These are phyloP conservation scores for Psephotus haematonotus DNA, from an alignment of 2,113 vertebrate species.

Conservation along the genomic window DNA sequence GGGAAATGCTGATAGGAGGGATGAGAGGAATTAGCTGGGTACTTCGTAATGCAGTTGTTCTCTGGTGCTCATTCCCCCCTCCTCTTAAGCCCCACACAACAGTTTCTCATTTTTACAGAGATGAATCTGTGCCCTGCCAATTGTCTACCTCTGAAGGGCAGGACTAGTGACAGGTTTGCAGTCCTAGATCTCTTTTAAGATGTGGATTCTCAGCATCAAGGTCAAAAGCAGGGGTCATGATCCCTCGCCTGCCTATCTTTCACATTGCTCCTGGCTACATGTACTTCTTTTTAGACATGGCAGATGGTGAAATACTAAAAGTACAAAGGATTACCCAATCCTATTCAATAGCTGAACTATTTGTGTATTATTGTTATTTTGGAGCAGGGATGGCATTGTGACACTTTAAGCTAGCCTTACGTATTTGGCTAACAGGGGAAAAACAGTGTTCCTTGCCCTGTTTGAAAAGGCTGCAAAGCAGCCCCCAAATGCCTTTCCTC, in stretches of 20 bases:
- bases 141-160: not conserved
- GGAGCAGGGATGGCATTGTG: rapidly evolving
- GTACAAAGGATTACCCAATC: conserved; percentile 48
- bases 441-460: not conserved
- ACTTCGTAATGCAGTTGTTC: conserved; percentile 26
- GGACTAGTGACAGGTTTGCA: conserved; percentile 35
- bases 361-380: conserved; percentile 29
- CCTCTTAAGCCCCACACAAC: not conserved
- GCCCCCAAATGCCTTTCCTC: not conserved
- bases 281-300: conserved; percentile 52
- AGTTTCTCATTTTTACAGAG: conserved; percentile 37
- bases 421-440: not conserved
- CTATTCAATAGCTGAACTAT: conserved; percentile 47
- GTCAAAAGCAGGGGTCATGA: conserved; percentile 52
- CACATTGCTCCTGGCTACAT: conserved; percentile 54
- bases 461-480: not conserved
- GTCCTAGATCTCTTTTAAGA: conserved; percentile 48
- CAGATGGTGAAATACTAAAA: conserved; percentile 60
- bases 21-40: not conserved
- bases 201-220: conserved; percentile 49
- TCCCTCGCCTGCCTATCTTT: conserved; percentile 37
- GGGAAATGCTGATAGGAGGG: conserved; percentile 25
- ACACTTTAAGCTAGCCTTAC: not conserved
- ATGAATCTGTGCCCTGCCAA: not conserved
- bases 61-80: not conserved